Evolutionary conservation across 2,797 vertebrate species (phyloP).

Genomic region (Ptychadena robeensis): DNA sequence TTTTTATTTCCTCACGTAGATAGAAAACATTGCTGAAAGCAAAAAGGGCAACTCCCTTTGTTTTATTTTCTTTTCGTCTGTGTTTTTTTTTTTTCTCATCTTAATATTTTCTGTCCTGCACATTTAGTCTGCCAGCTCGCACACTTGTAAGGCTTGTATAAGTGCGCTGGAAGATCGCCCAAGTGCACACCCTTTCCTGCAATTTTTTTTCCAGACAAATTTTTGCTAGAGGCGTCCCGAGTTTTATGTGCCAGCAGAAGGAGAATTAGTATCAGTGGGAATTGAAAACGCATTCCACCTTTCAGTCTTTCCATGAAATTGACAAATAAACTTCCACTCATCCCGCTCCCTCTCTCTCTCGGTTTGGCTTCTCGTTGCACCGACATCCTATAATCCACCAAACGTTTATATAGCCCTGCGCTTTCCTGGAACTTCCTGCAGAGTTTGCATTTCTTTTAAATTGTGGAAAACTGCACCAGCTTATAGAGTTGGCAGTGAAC

Average conservation of each 20-base stretch:
- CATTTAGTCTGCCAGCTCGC: slow-evolving; percentile 38
- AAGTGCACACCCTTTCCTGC: slow-evolving; percentile 60
- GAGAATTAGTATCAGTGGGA: slow-evolving; percentile 55
- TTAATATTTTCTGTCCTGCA: slow-evolving; percentile 45
- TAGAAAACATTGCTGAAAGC: slow-evolving; percentile 53
- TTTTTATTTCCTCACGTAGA: slow-evolving; percentile 22
- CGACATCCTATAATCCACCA: not conserved
- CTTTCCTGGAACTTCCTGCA: not conserved
- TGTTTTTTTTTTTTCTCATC: slow-evolving; percentile 18
- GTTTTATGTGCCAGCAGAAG: slow-evolving; percentile 49
- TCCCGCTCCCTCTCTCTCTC: not conserved
- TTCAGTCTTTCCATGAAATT: slow-evolving; percentile 51
- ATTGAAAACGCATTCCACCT: slow-evolving; percentile 46
- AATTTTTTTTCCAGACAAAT: slow-evolving; percentile 58
- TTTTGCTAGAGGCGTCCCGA: slow-evolving; percentile 34
- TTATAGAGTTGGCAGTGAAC: not conserved
- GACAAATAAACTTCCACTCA: slow-evolving; percentile 50
- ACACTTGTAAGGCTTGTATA: slow-evolving; percentile 47
- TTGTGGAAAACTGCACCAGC: slow-evolving; percentile 4
- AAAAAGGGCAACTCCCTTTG: slow-evolving; percentile 55
- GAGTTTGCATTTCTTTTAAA: not conserved
- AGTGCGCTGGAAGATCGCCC: slow-evolving; percentile 24
- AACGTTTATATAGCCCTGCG: not conserved
- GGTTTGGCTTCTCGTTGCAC: not conserved
- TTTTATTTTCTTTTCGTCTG: slow-evolving; percentile 22